phyloP scores from a whole-genome alignment of 1,140 invertebrate species.

The Hesperophylax magnus region DNA sequence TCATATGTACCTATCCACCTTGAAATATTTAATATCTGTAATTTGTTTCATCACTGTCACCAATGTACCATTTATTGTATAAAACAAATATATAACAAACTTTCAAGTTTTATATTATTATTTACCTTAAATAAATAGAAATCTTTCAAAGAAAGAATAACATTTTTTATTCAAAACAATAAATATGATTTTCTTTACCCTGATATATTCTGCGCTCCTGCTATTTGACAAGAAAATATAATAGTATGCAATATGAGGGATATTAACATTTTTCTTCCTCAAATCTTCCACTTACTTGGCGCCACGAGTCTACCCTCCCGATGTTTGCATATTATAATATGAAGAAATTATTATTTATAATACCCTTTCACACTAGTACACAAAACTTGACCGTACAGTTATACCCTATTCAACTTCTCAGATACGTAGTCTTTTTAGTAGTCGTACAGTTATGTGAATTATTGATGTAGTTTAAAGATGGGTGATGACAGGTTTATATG shows the following conservation, averaged over 20 bases:
- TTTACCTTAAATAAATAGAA: too few species aligned
- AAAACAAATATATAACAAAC: too few species aligned
- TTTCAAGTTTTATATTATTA: too few species aligned
- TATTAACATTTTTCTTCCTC: neutral
- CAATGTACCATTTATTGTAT: too few species aligned
- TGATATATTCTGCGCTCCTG: too few species aligned
- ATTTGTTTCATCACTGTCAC: too few species aligned
- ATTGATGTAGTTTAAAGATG: neutral
- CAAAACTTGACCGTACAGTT: slow-evolving; percentile 35
- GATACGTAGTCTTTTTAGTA: neutral
- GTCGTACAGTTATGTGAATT: slow-evolving; percentile 20
- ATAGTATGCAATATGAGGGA: neutral
- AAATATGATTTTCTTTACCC: too few species aligned
- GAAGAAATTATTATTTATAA: slow-evolving; percentile 38
- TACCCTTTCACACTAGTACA: slow-evolving; percentile 16
- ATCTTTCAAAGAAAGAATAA: too few species aligned
- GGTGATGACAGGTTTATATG: slow-evolving; percentile 41
- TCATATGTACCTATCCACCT: too few species aligned
- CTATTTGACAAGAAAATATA: neutral
- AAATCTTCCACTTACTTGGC: slow-evolving; percentile 1
- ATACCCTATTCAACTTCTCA: slow-evolving; percentile 3
- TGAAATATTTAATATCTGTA: too few species aligned
- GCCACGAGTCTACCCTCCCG: slow-evolving; percentile 30
- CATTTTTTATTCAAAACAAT: too few species aligned
- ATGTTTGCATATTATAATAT: slow-evolving; percentile 12